These are phyloP conservation scores for Bugulina stolonifera DNA, from an alignment of 2,888 invertebrate genomes.

Conservation along the genomic window DNA sequence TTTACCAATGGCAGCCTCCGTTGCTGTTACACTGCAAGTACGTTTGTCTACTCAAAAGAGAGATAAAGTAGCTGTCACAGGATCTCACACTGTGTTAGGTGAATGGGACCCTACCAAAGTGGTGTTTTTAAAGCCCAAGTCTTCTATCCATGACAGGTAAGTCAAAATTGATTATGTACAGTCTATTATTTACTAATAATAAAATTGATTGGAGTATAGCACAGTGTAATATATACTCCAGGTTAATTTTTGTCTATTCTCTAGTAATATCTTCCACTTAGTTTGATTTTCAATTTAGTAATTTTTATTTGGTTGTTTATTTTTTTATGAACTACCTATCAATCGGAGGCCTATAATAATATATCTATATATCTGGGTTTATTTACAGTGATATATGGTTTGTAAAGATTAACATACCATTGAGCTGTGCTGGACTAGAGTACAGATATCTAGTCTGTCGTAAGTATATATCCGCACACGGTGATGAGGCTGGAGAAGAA, in stretches of 20 bases:
- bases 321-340: too few species aligned
- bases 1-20: slow-evolving; percentile 10
- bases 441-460: slow-evolving; percentile 13
- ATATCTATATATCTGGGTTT: too few species aligned
- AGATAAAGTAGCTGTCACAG: slow-evolving; percentile 17
- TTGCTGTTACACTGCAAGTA: background rate
- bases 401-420: background rate
- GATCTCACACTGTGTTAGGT: background rate
- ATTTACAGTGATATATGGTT: slow-evolving; percentile 7
- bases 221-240: too few species aligned
- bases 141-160: background rate
- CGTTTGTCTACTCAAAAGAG: background rate
- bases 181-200: too few species aligned
- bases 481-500: slow-evolving; percentile 5
- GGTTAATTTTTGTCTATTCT: too few species aligned
- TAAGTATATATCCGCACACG: background rate
- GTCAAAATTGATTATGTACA: too few species aligned
- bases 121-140: background rate
- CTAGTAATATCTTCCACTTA: too few species aligned
- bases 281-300: too few species aligned
- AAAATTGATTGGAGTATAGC: too few species aligned
- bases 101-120: slow-evolving; percentile 9
- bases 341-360: too few species aligned
- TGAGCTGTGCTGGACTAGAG: background rate
- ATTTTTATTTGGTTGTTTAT: too few species aligned